Evolutionary conservation across 2,113 vertebrate genomes (phyloP).

Genomic region (Morone saxatilis): DNA sequence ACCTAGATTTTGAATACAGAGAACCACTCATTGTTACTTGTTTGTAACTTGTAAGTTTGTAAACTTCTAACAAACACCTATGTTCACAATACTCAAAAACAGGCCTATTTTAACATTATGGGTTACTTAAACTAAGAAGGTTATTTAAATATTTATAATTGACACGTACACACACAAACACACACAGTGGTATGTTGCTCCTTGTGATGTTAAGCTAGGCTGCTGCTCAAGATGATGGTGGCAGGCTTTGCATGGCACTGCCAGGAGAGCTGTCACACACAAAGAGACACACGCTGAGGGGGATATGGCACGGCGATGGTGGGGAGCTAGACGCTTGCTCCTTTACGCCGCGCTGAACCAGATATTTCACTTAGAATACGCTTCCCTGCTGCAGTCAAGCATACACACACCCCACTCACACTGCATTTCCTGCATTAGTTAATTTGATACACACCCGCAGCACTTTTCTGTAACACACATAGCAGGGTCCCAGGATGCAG

Average conservation of each 20-base stretch:
- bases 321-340: conserved; percentile 42
- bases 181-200: background rate
- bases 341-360: conserved; percentile 70
- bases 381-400: conserved; percentile 63
- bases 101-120: background rate
- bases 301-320: conserved; percentile 36
- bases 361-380: conserved; percentile 76
- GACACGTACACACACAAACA: background rate
- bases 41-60: no score
- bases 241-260: conserved; percentile 48
- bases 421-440: conserved; percentile 37
- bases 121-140: background rate
- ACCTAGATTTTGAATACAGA: background rate
- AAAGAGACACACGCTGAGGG: conserved; percentile 45
- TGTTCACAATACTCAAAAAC: background rate
- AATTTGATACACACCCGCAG: conserved; percentile 35
- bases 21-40: background rate
- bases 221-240: conserved; percentile 40
- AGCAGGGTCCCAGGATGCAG: conserved; percentile 24
- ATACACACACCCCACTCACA: conserved; percentile 41
- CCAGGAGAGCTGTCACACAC: conserved; percentile 55
- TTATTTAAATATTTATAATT: background rate
- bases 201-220: conserved; percentile 45
- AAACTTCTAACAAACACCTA: background rate
- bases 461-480: conserved; percentile 41